These are phyloP conservation scores for Alosa sapidissima DNA, from an alignment of 2,797 vertebrate species.

Conservation along the genomic window DNA sequence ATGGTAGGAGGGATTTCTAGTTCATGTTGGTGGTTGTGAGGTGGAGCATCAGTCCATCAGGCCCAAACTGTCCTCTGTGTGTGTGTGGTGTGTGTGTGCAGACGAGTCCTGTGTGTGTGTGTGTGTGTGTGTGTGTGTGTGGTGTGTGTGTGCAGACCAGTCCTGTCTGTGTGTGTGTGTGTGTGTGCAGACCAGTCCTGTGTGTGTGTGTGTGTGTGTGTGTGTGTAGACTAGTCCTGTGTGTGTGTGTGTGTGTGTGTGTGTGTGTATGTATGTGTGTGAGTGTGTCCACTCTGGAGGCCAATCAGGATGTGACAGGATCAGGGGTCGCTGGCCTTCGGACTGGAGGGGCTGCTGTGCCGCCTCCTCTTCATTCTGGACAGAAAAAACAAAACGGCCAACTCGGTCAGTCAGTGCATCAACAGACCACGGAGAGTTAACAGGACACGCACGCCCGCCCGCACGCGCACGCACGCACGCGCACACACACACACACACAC, in stretches of 20 bases:
- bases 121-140: not conserved
- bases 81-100: not conserved
- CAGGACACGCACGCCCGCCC: no score
- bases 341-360: not conserved
- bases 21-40: not conserved
- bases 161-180: not conserved
- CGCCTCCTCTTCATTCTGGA: not conserved
- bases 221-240: not conserved
- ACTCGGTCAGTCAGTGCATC: no score
- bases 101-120: not conserved
- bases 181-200: not conserved
- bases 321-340: constrained; percentile 51
- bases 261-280: not conserved
- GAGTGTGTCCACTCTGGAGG: not conserved
- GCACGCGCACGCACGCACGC: no score
- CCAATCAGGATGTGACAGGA: not conserved
- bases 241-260: not conserved
- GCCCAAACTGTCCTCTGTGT: not conserved
- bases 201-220: constrained; percentile 6
- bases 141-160: not conserved
- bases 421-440: no score
- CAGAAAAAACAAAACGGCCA: not conserved
- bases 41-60: not conserved
- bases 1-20: not conserved
- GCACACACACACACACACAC: no score